Evolutionary conservation across 2,888 invertebrate species (phyloP).

Genomic region (Clunio marinus): DNA sequence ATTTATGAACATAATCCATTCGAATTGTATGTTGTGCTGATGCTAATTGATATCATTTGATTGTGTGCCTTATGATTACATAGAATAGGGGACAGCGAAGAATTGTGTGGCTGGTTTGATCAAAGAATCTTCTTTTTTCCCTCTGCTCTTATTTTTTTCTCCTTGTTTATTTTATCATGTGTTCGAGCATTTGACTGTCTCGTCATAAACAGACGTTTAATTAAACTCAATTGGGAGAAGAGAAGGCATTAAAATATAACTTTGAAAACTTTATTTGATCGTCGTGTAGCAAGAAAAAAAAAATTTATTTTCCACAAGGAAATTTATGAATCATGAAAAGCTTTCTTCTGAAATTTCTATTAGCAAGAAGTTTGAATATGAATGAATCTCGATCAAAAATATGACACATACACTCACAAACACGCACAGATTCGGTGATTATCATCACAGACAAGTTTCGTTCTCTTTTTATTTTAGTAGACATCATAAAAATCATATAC

Average conservation of each 20-base stretch:
- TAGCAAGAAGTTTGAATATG: no score
- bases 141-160: not conserved
- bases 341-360: no score
- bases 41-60: conserved; percentile 14
- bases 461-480: no score
- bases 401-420: no score
- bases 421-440: no score
- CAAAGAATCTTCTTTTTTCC: not conserved
- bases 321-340: not conserved
- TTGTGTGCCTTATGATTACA: conserved; percentile 16
- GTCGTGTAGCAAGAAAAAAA: conserved; percentile 3
- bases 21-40: not conserved
- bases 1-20: not conserved
- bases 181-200: not conserved
- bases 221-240: conserved; percentile 29
- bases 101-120: not conserved
- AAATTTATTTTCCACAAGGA: not conserved
- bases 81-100: no score
- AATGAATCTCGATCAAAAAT: no score
- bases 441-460: no score
- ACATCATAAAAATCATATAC: no score
- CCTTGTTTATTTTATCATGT: not conserved
- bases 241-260: not conserved
- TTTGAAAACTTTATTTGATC: not conserved
- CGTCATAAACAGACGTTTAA: conserved; percentile 24